Evolutionary conservation across 2,888 invertebrate genomes (phyloP).

Genomic region (Leucozona laternaria): DNA sequence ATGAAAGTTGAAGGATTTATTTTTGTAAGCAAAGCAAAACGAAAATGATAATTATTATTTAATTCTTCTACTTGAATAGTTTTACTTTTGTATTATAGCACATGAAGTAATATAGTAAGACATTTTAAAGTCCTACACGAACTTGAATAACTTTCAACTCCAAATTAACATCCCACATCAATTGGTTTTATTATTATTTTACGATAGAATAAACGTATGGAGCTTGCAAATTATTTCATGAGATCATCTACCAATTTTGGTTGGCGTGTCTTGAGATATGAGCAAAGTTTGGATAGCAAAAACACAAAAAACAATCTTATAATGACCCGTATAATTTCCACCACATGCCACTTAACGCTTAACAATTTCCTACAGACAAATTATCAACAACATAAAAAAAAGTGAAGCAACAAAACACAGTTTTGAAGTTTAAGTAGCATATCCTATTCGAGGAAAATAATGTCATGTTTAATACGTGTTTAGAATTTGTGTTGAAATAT

Average conservation of each 20-base stretch:
- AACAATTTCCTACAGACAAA: conserved; percentile 31
- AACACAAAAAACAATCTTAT: background rate
- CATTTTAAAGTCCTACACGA: conserved; percentile 2
- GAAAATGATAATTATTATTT: background rate
- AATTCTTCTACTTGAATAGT: background rate
- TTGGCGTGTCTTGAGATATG: conserved; percentile 49
- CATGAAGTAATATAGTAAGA: background rate
- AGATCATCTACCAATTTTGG: conserved; percentile 59
- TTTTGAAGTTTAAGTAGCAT: background rate
- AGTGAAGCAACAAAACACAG: background rate
- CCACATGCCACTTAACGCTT: conserved; percentile 29
- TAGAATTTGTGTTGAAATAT: background rate
- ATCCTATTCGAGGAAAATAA: background rate
- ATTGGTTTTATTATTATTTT: conserved; percentile 12
- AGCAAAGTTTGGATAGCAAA: conserved; percentile 13
- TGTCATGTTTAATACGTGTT: background rate
- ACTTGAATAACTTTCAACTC: conserved; percentile 27
- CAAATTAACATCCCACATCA: conserved; percentile 36
- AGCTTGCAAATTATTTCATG: conserved; percentile 56
- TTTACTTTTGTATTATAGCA: background rate
- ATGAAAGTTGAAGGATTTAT: background rate
- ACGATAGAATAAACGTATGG: conserved; percentile 30
- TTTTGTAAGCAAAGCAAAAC: background rate
- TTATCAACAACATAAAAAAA: conserved; percentile 12
- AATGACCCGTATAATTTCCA: conserved; percentile 33